A percentile compares a stretch with the other conserved stretches of the same genome.
Evolutionary conservation across 2,113 vertebrate genomes (phyloP).

Genomic region (Spheniscus mendiculus): DNA sequence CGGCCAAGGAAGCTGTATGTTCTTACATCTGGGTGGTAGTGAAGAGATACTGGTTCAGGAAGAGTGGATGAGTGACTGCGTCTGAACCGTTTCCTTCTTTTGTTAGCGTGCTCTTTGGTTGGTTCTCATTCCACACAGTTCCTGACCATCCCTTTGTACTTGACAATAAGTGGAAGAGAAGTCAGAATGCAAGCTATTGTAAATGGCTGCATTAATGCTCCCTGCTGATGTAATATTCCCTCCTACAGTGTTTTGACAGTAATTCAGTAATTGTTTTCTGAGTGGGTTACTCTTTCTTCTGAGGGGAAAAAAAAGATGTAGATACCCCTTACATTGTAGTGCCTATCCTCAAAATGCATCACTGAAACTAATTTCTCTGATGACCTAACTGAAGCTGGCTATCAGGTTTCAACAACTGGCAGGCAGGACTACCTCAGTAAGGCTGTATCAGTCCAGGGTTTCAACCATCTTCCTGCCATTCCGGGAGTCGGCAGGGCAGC

Average conservation of each 20-base stretch:
- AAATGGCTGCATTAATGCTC: background rate
- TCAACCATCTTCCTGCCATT: background rate
- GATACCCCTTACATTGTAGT: background rate
- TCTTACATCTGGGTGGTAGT: background rate
- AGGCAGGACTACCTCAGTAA: background rate
- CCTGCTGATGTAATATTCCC: slow-evolving; percentile 28
- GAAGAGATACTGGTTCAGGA: background rate
- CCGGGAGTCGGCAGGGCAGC: background rate
- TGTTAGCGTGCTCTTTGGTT: background rate
- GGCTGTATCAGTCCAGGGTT: background rate
- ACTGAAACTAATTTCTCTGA: background rate
- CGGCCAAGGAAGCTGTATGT: background rate
- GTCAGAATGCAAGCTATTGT: background rate
- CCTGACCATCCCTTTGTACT: background rate
- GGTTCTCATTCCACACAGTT: background rate
- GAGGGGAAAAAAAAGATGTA: background rate
- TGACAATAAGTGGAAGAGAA: slow-evolving; percentile 26
- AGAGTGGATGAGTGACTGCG: background rate
- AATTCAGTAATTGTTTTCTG: slow-evolving; percentile 34
- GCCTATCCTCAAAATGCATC: background rate
- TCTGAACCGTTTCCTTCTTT: slow-evolving; percentile 7
- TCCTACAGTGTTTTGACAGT: slow-evolving; percentile 33
- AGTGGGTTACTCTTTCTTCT: background rate
- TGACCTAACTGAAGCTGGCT: background rate
- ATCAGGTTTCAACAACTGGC: background rate